Percentiles rank a stretch among this genome's conserved stretches.
These are phyloP conservation scores for Euglossa dilemma DNA, from an alignment of 1,140 invertebrate species.

Conservation along the genomic window DNA sequence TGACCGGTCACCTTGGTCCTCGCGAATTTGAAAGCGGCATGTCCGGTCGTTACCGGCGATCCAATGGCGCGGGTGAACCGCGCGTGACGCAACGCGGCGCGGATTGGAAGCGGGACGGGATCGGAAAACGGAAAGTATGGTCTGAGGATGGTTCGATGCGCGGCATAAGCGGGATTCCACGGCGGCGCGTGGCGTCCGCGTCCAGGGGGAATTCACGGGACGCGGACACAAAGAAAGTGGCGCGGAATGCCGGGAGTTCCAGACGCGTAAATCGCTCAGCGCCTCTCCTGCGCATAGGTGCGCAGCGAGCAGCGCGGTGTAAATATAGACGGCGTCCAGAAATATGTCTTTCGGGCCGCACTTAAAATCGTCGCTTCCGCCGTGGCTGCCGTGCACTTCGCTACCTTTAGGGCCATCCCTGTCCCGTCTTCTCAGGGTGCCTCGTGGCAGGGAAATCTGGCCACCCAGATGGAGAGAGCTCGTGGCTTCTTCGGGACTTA, in stretches of 20 bases:
- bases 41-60: background rate
- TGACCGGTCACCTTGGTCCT: background rate
- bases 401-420: constrained; percentile 45
- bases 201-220: constrained; percentile 49
- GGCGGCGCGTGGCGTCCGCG: constrained; percentile 34
- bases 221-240: constrained; percentile 75
- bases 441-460: background rate
- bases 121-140: too few relatives aligned
- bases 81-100: background rate
- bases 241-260: constrained; percentile 76
- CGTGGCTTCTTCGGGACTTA: background rate
- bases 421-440: background rate
- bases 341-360: constrained; percentile 73
- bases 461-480: background rate
- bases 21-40: background rate
- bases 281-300: constrained; percentile 69
- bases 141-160: background rate
- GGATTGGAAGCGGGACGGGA: constrained; percentile 2
- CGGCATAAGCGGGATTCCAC: constrained; percentile 39
- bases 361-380: constrained; percentile 74
- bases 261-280: constrained; percentile 81
- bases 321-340: constrained; percentile 76
- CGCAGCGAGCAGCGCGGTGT: constrained; percentile 54
- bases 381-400: constrained; percentile 24
- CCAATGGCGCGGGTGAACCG: constrained; percentile 20